phyloP scores from a whole-genome alignment of 2,888 invertebrate genomes.

The Orchesellides sinensis region DNA sequence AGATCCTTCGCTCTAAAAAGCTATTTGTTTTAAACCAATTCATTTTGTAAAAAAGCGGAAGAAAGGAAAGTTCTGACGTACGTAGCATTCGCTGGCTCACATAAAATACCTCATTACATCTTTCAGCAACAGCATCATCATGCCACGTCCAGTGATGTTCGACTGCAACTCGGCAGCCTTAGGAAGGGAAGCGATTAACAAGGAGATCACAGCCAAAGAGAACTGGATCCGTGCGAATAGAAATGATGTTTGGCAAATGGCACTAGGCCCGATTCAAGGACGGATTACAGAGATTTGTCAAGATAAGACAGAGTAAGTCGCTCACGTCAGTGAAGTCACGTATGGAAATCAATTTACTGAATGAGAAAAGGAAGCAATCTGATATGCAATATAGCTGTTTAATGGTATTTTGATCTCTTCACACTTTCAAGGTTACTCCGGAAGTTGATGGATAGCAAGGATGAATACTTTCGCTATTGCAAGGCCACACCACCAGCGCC shows the following conservation, averaged over 20 bases:
- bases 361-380: background rate
- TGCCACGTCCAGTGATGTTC: constrained; percentile 68
- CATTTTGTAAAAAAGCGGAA: no score
- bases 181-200: constrained; percentile 54
- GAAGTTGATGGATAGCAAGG: constrained; percentile 72
- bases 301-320: constrained; percentile 68
- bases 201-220: constrained; percentile 66
- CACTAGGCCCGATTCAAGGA: constrained; percentile 71
- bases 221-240: constrained; percentile 66
- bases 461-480: constrained; percentile 73
- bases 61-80: no score
- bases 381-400: background rate
- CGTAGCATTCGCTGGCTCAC: background rate
- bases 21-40: background rate
- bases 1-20: background rate
- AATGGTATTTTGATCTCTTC: background rate
- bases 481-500: constrained; percentile 45
- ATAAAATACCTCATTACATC: background rate
- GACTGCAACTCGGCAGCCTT: constrained; percentile 56
- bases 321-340: background rate
- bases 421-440: constrained; percentile 69
- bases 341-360: background rate
- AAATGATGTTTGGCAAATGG: constrained; percentile 68
- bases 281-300: constrained; percentile 69
- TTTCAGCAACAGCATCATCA: constrained; percentile 27